Base-by-base conservation (phyloP, 2,797 vertebrate species). In the Artibeus jamaicensis region DNA sequence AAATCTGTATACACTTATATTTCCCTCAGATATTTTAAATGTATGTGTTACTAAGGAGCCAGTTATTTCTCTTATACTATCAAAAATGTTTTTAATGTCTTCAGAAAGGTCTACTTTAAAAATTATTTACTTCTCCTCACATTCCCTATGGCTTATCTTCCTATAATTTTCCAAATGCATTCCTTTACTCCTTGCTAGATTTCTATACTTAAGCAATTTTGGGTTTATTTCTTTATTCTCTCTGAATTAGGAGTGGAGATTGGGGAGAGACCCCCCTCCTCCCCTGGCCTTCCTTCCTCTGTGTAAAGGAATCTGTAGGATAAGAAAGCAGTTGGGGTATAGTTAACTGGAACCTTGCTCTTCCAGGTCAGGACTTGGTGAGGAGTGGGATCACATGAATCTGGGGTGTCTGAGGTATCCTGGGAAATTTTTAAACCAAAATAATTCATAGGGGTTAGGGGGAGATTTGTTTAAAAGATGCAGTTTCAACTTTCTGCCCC, bases 1-100 rank as follows among this genome's bases (percentile, higher is more conserved):
- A 81, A 29, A 44, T 26, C 34, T 91, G 94, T 79, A 70, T 67
- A 83, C 39, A 65, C 62, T 85, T 70, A 37, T 5, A 29, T 81
- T 92, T 89, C 44, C 50, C 46, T 93, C 67, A 88, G 42, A 76
- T 93, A 74, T 67, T 93, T 92, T 32, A 93, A 84, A 76, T 44
- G 32, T 48, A 5, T 83, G 37, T 74, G 42, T 57, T 79, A 29
- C 46, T 76, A 22, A 70, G 29, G 90, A 93, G 73, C 65, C 93
- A 78, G 46, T 92, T 70, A 81, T 26, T 90, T 81, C 42, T 18
- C 26, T 87, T 67, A 70, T 34, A 21, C 22, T 53, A 22, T 50
- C 67, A 76, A 83, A 93, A 37, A 34, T 24, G 29, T 57, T 62
- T 68, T 62, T 74, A 32, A 34, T 57, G 76, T 86, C 34, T 77